Evolutionary conservation across 2,113 vertebrate genomes (phyloP).

Genomic region (Malurus cyaneus): DNA sequence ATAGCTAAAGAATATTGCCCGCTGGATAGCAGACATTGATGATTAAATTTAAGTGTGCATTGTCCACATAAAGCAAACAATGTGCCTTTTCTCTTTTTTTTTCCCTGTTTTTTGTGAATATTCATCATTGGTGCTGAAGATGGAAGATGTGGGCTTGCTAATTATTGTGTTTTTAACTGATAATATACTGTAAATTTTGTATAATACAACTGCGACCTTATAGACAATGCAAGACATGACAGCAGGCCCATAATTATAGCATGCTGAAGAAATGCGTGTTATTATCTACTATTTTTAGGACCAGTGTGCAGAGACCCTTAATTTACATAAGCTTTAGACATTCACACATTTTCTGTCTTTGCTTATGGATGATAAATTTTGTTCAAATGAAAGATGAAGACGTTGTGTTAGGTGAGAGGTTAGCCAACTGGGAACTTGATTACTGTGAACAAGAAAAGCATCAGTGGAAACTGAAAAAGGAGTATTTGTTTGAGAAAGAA

Average conservation of each 20-base stretch:
- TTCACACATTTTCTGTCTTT: conserved; percentile 82
- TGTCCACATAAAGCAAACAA: conserved; percentile 82
- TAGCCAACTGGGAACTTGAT: conserved; percentile 73
- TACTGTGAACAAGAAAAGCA: conserved; percentile 67
- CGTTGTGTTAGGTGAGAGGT: conserved; percentile 67
- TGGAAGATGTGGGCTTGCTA: conserved; percentile 71
- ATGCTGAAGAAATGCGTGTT: conserved; percentile 78
- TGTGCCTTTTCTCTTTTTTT: conserved; percentile 9
- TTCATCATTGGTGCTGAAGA: conserved; percentile 79
- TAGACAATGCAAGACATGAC: conserved; percentile 74
- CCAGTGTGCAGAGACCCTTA: conserved; percentile 70
- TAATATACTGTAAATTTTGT: conserved; percentile 82
- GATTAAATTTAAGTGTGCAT: conserved; percentile 85
- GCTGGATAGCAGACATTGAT: conserved; percentile 82
- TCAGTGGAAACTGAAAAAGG: conserved; percentile 58
- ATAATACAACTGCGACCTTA: conserved; percentile 79
- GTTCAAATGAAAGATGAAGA: conserved; percentile 76
- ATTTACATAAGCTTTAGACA: conserved; percentile 84
- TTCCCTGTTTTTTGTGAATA: conserved; percentile 76
- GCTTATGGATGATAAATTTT: conserved; percentile 77
- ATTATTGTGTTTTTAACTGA: conserved; percentile 84
- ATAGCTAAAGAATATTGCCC: conserved; percentile 76
- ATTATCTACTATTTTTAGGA: conserved; percentile 85
- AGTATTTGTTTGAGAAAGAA: conserved; percentile 71
- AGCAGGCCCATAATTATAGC: conserved; percentile 76